Base-by-base conservation (phyloP, 2,797 vertebrate genomes). In the Melanotaenia trifasciata region DNA sequence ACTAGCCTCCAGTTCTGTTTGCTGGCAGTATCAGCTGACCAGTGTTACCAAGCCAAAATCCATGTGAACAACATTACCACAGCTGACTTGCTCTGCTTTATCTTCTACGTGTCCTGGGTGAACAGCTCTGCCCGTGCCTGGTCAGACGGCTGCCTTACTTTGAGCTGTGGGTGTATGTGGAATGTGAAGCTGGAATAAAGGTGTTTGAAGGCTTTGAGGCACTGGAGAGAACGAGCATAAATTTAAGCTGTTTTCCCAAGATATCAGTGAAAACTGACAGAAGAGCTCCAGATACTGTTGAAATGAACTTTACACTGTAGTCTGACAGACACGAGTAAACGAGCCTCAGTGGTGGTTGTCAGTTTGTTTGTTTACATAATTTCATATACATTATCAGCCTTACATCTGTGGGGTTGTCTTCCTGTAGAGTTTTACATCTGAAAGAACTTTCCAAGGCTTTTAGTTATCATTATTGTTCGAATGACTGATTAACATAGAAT, bases 101-200 rank as follows among this genome's bases (percentile, higher is more conserved):
- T 87, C 76, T 70, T 70, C 79, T 72, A 64, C 77, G 64, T 73
- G 86, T 88, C 61, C 75, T 71, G 76, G 32, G 63, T 58, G 76
- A 79, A 79, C 66, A 38, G 76, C 53, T 43, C 57, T 61, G 53
- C 59, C 5, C 32, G 54, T 61, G 80, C 69, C 64, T 72, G 67
- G 74, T 74, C 73, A 24, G 57, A 61, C 50, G 59, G 69, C 80
- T 61, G 81, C 56, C 67, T 75, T 45, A 54, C 66, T 80, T 74
- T 73, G 65, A 81, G 66, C 68, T 84, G 77, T 85, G 78, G 84
- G 84, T 22, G 64, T 80, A 60, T 66, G 73, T 68, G 82, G 86
- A 91, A 87, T 88, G 70, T 59, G 56, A 58, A 60, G 24, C 64
- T 70, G 30, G 74, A 81, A 84, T 76, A 68, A 78, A 68, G 60